phyloP scores from a whole-genome alignment of 2,888 invertebrate genomes.

The Xestia rhomboidea region DNA sequence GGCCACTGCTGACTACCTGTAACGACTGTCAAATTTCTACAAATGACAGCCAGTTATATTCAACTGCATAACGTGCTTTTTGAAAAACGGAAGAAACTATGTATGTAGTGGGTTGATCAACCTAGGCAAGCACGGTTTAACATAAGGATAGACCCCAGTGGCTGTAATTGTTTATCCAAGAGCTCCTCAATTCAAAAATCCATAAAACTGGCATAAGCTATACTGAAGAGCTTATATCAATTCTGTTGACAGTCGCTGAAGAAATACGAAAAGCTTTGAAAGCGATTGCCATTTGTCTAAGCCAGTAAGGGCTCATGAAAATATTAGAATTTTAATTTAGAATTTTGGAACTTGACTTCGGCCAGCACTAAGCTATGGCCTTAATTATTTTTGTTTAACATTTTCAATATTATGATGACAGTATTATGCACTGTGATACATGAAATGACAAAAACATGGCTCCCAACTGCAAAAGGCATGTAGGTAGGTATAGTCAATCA shows the following conservation, averaged over 20 bases:
- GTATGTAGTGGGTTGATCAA: not conserved
- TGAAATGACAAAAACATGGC: too few relatives aligned
- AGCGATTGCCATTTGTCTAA: not conserved
- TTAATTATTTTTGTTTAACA: not conserved
- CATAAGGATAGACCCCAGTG: not conserved
- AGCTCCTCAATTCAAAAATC: not conserved
- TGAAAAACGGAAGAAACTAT: not conserved
- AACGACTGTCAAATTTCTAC: not conserved
- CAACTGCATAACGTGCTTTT: not conserved
- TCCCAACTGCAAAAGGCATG: not conserved
- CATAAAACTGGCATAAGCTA: not conserved
- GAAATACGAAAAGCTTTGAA: too few relatives aligned
- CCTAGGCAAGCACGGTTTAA: not conserved
- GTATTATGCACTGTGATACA: not conserved
- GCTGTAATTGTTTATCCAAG: not conserved
- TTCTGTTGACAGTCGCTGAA: not conserved
- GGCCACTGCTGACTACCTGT: not conserved
- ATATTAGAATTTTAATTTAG: not conserved
- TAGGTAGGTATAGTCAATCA: constrained; percentile 2
- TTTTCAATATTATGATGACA: not conserved
- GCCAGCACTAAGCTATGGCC: not conserved
- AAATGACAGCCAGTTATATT: not conserved
- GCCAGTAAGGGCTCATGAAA: not conserved
- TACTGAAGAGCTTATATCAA: not conserved
- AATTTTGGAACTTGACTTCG: not conserved